These are phyloP conservation scores for Panthera uncia DNA, from an alignment of 2,113 vertebrate genomes.

Conservation along the genomic window DNA sequence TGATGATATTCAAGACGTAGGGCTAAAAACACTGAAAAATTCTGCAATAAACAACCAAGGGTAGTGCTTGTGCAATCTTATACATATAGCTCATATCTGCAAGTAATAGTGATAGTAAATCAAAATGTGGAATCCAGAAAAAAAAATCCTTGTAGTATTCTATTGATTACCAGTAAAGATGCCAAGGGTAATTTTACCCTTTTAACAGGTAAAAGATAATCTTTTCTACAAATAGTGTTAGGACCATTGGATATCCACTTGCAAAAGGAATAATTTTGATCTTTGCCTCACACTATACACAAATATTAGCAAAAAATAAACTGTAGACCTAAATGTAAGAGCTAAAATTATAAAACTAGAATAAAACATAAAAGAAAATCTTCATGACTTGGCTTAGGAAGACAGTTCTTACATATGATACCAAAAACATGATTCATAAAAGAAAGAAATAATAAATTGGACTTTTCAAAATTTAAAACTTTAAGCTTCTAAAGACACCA, in stretches of 20 bases:
- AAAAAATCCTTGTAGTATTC: not conserved
- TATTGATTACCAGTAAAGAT: not conserved
- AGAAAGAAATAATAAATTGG: not conserved
- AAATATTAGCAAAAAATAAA: not conserved
- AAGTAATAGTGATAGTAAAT: too few species aligned
- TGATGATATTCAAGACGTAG: not conserved
- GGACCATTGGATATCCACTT: not conserved
- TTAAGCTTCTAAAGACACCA: not conserved
- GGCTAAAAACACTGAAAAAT: not conserved
- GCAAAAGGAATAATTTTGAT: constrained; percentile 25
- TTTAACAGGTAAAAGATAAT: not conserved
- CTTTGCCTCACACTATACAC: not conserved
- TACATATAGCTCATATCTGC: not conserved
- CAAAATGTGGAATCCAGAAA: not conserved
- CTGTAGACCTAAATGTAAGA: not conserved
- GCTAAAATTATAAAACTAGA: not conserved
- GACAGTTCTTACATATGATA: not conserved
- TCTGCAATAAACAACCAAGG: not conserved
- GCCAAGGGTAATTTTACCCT: not conserved
- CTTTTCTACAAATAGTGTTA: not conserved
- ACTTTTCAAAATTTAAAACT: constrained; percentile 8
- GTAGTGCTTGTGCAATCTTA: not conserved
- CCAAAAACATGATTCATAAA: not conserved
- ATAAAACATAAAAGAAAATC: constrained; percentile 7
- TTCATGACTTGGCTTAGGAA: not conserved